These are phyloP conservation scores for Drosophila kuntzei DNA, from an alignment of 2,888 invertebrate genomes.

Conservation along the genomic window DNA sequence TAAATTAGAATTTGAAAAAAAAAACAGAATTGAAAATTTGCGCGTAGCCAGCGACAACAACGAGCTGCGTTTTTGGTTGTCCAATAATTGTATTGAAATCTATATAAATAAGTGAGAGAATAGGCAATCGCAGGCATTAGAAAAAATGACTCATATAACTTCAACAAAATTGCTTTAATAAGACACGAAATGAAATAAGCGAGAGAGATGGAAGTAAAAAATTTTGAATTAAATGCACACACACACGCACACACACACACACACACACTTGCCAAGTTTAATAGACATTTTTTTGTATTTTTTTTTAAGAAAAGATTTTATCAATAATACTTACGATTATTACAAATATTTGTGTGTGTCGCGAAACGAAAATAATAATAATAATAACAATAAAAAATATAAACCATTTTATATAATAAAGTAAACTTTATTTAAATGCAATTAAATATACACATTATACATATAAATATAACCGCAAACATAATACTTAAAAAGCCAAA, in stretches of 20 bases:
- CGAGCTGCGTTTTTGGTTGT: conserved; percentile 30
- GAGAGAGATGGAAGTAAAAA: neutral
- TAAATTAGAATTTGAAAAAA: conserved; percentile 40
- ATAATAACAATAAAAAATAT: conserved; percentile 33
- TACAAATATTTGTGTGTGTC: conserved; percentile 67
- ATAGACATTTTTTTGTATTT: conserved; percentile 43
- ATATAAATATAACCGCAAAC: conserved; percentile 38
- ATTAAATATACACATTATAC: conserved; percentile 29
- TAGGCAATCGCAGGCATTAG: neutral
- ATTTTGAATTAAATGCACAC: conserved; percentile 15
- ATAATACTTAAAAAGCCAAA: conserved; percentile 4
- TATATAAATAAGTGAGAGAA: conserved; percentile 18
- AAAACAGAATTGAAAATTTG: conserved; percentile 9
- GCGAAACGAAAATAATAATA: conserved; percentile 37
- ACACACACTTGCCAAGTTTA: conserved; percentile 49
- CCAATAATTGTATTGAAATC: conserved; percentile 40
- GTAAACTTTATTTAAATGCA: conserved; percentile 43
- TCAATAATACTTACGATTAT: conserved; percentile 49
- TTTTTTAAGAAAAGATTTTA: conserved; percentile 45
- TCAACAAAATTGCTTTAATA: conserved; percentile 5
- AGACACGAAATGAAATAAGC: neutral
- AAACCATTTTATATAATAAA: conserved; percentile 38
- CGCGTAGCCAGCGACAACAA: conserved; percentile 10
- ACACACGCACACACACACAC: conserved; percentile 34
- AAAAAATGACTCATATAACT: conserved; percentile 10